Base-by-base conservation (phyloP, 2,888 invertebrate species). In the Brenthis daphne region DNA sequence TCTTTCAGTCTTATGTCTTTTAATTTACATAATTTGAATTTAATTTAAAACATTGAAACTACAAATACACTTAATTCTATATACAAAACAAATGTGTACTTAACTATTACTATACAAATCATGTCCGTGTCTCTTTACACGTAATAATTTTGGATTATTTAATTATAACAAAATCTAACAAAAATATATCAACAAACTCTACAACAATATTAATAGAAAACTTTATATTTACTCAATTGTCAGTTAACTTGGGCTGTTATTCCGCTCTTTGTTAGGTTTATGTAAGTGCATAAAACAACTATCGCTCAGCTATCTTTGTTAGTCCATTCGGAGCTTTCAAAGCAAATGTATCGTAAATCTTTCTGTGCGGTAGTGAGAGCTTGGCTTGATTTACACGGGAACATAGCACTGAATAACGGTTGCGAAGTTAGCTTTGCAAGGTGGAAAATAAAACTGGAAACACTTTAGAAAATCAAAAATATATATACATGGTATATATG, bases 331-430 rank as follows among this genome's bases (percentile, higher is more conserved):
- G 57, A 48, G 58, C 66, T 66, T 68, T 71, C 68, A 64, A 68
- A 65, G 69, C 69, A 66, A 71, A 69, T 71, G 65, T 68, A 71
- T 71, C 71, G 65, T 60, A 69, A 71, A 71, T 71, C 71, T 70
- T 61, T 33, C 63, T 63, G 37, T 53, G 53, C 53, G 16, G n/a
- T 58, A 60, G 48, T 37, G 63, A 63, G 53, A 37, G 51, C 53
- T 63, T 14, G 63, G 37, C 51, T 53, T 53, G 51, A 53, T 53
- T 63, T 63, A 63, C 63, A 63, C 53, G 53, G 14, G 14, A 51
- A 51, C 37, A 3, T 14, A 20, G 14, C 0, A 8, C 51, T 8
- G 53, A 61, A 60, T 33, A 33, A 29, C 13, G 58, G 48, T 60
- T 60, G 37, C 50, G 50, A n/a, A 50, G 60, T 60, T 60, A n/a